Evolutionary conservation across 37 sponge, comb jelly and placozoan species (phyloP).

Genomic region (Aplysina aerophoba): DNA sequence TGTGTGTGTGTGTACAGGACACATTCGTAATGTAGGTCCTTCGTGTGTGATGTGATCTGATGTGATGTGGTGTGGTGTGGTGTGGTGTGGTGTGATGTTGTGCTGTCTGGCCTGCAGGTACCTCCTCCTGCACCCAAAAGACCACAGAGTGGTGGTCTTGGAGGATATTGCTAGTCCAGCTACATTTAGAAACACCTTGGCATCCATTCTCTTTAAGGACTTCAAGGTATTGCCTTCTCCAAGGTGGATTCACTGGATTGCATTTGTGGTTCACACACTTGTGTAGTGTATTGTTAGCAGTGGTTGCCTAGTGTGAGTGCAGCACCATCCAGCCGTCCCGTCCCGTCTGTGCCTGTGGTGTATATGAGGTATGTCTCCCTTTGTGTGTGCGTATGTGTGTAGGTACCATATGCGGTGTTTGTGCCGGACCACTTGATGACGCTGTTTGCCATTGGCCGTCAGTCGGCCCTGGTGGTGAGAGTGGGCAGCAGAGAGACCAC

Average conservation of each 20-base stretch:
- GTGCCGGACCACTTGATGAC: slow-evolving; percentile 70
- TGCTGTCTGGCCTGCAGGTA: slow-evolving; percentile 41
- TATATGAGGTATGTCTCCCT: not conserved
- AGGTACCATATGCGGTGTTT: slow-evolving; percentile 78
- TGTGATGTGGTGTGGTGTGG: not conserved
- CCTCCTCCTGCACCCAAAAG: slow-evolving; percentile 79
- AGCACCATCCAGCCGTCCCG: too few species aligned
- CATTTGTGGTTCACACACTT: not conserved
- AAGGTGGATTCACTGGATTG: too few species aligned
- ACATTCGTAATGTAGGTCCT: not conserved
- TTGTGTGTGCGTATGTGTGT: not conserved
- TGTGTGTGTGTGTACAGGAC: slow-evolving; percentile 24
- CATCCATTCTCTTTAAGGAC: slow-evolving; percentile 76
- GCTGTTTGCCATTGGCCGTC: slow-evolving; percentile 67
- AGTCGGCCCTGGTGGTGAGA: slow-evolving; percentile 79
- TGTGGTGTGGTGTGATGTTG: not conserved
- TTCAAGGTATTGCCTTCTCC: slow-evolving; percentile 50
- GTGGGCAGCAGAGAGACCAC: slow-evolving; percentile 81
- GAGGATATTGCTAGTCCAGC: slow-evolving; percentile 80
- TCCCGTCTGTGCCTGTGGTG: too few species aligned
- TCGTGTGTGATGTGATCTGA: not conserved
- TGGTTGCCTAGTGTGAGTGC: too few species aligned
- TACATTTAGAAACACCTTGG: slow-evolving; percentile 81
- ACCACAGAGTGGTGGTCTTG: slow-evolving; percentile 79
- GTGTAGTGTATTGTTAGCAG: not conserved